phyloP scores from a whole-genome alignment of 2,888 invertebrate species.

The Aethes cnicana region DNA sequence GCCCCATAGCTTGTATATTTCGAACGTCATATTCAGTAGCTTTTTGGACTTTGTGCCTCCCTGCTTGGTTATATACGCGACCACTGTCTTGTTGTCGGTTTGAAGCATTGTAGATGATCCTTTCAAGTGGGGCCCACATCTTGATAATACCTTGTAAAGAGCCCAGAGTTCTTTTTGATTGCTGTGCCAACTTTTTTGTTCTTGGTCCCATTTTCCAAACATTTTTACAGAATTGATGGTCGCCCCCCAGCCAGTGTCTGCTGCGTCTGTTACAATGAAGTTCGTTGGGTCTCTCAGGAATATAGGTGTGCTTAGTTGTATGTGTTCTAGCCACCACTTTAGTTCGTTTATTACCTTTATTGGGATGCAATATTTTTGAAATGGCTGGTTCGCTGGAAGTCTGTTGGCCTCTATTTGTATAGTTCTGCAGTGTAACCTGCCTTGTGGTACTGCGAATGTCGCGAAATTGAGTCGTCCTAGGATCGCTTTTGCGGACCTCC shows the following conservation, averaged over 20 bases:
- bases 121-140: neutral
- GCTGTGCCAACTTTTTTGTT: neutral
- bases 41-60: neutral
- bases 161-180: slow-evolving; percentile 3
- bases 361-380: neutral
- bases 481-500: slow-evolving; percentile 21
- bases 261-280: slow-evolving; percentile 9
- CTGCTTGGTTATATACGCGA: slow-evolving; percentile 21
- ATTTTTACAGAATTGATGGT: neutral
- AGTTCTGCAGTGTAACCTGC: slow-evolving; percentile 22
- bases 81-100: neutral
- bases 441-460: slow-evolving; percentile 24
- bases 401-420: slow-evolving; percentile 16
- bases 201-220: neutral
- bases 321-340: neutral
- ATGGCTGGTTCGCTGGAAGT: neutral
- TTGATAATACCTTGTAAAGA: neutral
- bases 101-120: neutral
- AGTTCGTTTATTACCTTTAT: neutral
- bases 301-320: neutral
- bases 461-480: slow-evolving; percentile 33
- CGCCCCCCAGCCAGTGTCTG: slow-evolving; percentile 29
- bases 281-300: neutral
- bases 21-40: neutral
- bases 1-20: neutral